phyloP scores from a whole-genome alignment of 1,140 invertebrate species.

The Littorina saxatilis region DNA sequence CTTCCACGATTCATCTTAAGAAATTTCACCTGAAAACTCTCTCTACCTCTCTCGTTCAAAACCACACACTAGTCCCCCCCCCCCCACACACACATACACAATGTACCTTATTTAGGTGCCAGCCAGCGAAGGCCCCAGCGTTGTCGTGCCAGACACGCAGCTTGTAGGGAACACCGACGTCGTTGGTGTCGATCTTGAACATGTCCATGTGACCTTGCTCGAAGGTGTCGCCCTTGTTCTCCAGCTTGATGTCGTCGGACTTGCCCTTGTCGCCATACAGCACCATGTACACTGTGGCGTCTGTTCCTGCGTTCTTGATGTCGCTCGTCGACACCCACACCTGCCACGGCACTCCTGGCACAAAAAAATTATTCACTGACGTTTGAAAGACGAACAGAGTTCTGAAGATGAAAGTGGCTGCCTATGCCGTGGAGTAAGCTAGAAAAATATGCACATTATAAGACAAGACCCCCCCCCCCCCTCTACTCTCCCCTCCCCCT shows the following conservation, averaged over 20 bases:
- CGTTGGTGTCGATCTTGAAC: conserved; percentile 68
- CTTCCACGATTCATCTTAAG: no score
- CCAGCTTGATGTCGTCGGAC: conserved; percentile 69
- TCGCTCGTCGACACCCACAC: conserved; percentile 71
- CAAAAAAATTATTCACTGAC: conserved; percentile 17
- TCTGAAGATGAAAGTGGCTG: no score
- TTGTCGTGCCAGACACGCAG: conserved; percentile 75
- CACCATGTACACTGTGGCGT: conserved; percentile 70
- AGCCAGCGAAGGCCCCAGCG: conserved; percentile 65
- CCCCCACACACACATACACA: no score
- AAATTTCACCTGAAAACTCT: no score
- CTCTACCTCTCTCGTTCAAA: no score
- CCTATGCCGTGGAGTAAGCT: no score
- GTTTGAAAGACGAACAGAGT: no score
- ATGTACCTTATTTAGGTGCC: conserved; percentile 74
- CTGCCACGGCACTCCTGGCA: conserved; percentile 71
- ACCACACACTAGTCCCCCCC: no score
- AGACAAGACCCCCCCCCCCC: no score
- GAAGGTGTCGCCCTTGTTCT: conserved; percentile 72
- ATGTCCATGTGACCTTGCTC: conserved; percentile 71
- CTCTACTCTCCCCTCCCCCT: no score
- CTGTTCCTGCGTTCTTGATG: conserved; percentile 69
- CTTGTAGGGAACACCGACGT: conserved; percentile 74
- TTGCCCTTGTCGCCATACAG: conserved; percentile 74
- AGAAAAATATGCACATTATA: no score